phyloP scores from a whole-genome alignment of 92 coral and sea anemone genomes.

The Phenganax stokvisi region DNA sequence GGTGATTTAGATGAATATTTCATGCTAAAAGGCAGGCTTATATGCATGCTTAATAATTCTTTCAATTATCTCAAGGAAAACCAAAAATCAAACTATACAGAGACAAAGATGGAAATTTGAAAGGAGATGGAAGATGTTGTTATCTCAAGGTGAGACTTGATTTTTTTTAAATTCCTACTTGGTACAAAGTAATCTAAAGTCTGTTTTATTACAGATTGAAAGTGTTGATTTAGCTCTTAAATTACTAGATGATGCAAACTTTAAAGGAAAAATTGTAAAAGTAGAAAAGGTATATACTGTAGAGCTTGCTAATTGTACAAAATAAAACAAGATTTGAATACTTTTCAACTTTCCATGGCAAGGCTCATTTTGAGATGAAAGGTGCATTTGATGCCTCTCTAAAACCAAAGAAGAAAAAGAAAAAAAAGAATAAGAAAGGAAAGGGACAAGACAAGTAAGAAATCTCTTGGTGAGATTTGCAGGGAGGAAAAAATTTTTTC shows the following conservation, averaged over 20 bases:
- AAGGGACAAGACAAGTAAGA: conserved; percentile 85
- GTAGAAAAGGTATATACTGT: conserved; percentile 72
- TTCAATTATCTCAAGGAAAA: conserved; percentile 45
- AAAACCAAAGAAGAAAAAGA: conserved; percentile 96
- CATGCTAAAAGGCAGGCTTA: too few species aligned
- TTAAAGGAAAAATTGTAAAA: conserved; percentile 61
- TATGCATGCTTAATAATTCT: not conserved
- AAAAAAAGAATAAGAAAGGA: conserved; percentile 74
- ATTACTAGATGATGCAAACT: conserved; percentile 78
- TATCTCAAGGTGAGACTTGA: conserved; percentile 66
- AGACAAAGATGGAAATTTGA: conserved; percentile 66
- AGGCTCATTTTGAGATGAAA: conserved; percentile 93
- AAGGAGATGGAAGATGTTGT: conserved; percentile 94
- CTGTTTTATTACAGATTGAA: conserved; percentile 57
- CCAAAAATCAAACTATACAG: conserved; percentile 79
- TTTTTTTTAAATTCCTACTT: not conserved
- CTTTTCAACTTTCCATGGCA: not conserved
- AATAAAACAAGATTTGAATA: not conserved
- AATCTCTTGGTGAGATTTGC: not conserved
- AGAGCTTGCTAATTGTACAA: not conserved
- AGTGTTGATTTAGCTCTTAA: conserved; percentile 85
- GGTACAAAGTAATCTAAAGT: not conserved
- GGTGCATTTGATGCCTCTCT: conserved; percentile 81
- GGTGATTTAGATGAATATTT: too few species aligned
- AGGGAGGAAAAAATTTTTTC: not conserved